phyloP scores from a whole-genome alignment of 2,888 invertebrate species.

The Mythimna impura region DNA sequence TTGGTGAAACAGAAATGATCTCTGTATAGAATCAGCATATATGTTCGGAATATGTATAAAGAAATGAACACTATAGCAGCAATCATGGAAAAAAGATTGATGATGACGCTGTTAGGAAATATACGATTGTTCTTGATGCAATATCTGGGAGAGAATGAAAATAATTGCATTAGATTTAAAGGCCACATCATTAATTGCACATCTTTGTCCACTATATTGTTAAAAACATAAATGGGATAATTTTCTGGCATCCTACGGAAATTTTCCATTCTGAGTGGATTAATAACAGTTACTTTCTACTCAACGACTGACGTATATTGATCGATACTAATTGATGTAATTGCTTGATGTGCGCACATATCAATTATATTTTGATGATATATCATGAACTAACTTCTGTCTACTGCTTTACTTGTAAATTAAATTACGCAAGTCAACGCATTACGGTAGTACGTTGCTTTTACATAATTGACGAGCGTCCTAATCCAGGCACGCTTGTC shows the following conservation, averaged over 20 bases:
- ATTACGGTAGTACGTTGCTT: too few relatives aligned
- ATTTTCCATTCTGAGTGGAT: neutral
- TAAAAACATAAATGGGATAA: neutral
- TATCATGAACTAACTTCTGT: neutral
- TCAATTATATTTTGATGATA: neutral
- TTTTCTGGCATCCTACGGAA: neutral
- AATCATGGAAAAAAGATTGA: neutral
- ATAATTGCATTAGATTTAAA: slow-evolving; percentile 10
- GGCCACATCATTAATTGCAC: slow-evolving; percentile 24
- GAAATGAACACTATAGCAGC: neutral
- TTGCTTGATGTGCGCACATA: neutral
- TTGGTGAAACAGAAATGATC: neutral
- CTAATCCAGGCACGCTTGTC: too few relatives aligned
- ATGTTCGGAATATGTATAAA: neutral
- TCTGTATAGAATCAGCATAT: neutral
- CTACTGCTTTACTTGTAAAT: neutral
- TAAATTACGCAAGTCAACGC: neutral
- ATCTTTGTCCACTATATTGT: slow-evolving; percentile 26
- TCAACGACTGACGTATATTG: neutral
- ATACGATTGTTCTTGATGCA: slow-evolving; percentile 14
- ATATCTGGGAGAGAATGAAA: slow-evolving; percentile 11
- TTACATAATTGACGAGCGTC: too few relatives aligned
- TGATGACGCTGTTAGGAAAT: neutral
- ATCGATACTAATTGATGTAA: neutral
- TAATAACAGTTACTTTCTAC: neutral